Evolutionary conservation across 2,113 vertebrate genomes (phyloP).

Genomic region (Saguinus midas): DNA sequence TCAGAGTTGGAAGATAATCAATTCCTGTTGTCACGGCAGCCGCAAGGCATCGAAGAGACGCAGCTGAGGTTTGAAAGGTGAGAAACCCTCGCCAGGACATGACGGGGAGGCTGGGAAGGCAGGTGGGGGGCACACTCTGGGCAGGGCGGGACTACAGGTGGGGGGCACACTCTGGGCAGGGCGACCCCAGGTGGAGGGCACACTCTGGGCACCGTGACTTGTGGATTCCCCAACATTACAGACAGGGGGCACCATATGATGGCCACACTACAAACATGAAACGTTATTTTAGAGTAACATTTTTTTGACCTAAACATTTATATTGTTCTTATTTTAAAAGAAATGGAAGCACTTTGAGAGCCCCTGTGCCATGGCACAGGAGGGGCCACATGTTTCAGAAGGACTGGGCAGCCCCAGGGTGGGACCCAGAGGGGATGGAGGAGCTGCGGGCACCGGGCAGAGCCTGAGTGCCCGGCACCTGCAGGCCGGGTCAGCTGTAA

Average conservation of each 20-base stretch:
- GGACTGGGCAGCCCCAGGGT: accelerated
- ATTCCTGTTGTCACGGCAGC: neutral
- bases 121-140: neutral
- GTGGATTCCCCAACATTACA: no score
- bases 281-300: neutral
- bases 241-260: no score
- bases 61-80: neutral
- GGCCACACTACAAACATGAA: no score
- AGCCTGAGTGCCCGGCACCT: accelerated
- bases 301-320: neutral
- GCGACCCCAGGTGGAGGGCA: neutral
- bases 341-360: neutral
- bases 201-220: accelerated
- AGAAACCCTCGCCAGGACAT: neutral
- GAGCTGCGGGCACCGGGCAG: neutral
- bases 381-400: neutral
- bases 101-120: accelerated
- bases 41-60: neutral
- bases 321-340: neutral
- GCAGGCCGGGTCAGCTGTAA: no score
- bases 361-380: no score
- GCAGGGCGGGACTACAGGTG: no score
- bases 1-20: neutral
- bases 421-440: neutral
- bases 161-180: no score